A percentile compares a stretch with the other conserved stretches of the same genome.
Evolutionary conservation across 2,888 invertebrate species (phyloP).

Genomic region (Acleris literana): DNA sequence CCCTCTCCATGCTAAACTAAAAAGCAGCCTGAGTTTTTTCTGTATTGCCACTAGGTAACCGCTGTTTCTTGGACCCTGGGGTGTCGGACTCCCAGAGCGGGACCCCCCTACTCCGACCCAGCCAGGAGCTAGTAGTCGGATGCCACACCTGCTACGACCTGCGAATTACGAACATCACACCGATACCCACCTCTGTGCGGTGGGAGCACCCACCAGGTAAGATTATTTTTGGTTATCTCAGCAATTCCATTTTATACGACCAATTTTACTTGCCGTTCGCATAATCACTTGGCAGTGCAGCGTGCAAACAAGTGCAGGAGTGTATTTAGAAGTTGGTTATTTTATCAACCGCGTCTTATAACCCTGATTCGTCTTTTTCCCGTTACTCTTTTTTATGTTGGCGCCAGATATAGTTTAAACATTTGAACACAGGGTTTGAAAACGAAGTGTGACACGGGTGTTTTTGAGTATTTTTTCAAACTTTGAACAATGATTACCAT

Average conservation of each 20-base stretch:
- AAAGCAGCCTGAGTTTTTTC: too few relatives aligned
- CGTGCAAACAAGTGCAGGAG: too few relatives aligned
- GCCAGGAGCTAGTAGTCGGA: slow-evolving; percentile 47
- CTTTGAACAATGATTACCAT: neutral
- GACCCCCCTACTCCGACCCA: slow-evolving; percentile 56
- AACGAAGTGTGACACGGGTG: neutral
- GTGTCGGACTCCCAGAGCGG: slow-evolving; percentile 38
- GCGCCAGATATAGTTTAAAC: neutral
- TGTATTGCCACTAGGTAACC: slow-evolving; percentile 42
- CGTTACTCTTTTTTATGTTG: neutral
- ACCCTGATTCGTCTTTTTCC: too few relatives aligned
- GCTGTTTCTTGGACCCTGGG: slow-evolving; percentile 49
- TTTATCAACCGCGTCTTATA: too few relatives aligned
- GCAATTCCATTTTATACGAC: too few relatives aligned
- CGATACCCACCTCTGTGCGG: slow-evolving; percentile 54
- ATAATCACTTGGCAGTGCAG: too few relatives aligned
- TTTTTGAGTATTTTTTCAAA: neutral
- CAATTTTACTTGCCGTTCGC: too few relatives aligned
- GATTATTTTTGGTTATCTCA: neutral
- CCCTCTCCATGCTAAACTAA: too few relatives aligned
- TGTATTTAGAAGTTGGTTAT: too few relatives aligned
- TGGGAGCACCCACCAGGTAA: slow-evolving; percentile 60
- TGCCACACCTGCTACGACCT: slow-evolving; percentile 54
- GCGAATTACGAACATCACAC: slow-evolving; percentile 59
- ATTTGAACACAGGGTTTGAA: neutral